Base-by-base conservation (phyloP, 2,888 invertebrate genomes). In the Scotopteryx bipunctaria region DNA sequence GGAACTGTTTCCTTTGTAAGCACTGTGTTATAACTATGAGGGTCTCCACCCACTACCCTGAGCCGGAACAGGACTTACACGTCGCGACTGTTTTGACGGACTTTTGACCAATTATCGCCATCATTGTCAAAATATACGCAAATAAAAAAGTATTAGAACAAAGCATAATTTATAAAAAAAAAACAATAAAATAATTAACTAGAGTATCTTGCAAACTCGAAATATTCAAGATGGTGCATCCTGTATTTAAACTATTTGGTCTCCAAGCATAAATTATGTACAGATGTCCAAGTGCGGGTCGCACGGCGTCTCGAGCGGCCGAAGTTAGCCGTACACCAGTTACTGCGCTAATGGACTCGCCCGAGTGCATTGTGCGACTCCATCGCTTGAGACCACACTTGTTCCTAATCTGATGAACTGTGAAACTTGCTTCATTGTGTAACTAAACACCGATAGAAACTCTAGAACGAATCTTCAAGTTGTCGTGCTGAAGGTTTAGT, bases 301-400 rank as follows among this genome's bases (percentile, higher is more conserved):
- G 33, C 19, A 2, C 40, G 37, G 9, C 8, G 15, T 13, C 46
- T 16, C 40, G 13, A 23, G 9, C 29, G 43, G 35, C 9, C 37
- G 29, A 49, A 56, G 51, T 52, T 55, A 19, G 33, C 49, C 48
- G 62, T 63, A 63, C 67, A 67, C 68, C 73, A 67, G 72, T 82
- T 79, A 77, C 71, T 74, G 78, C 79, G 70, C 73, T 83, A 83
- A 84, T 84, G 77, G 78, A 63, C 71, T 72, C 75, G 61, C 57
- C 58, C 71, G 79, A 70, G 66, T 66, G 71, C 69, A 66, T 50
- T 41, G 46, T 29, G 47, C 36, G 23, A 43, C 55, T 46, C 68
- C 45, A 56, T 53, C 49, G 49, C 38, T 32, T 38, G 19, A 25
- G 32, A 56, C 41, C 23, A 33, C 31, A 40, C 44, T 41, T 31